Conservation (phyloP, 2,113 vertebrate species). For the Varanus salvator region DNA sequence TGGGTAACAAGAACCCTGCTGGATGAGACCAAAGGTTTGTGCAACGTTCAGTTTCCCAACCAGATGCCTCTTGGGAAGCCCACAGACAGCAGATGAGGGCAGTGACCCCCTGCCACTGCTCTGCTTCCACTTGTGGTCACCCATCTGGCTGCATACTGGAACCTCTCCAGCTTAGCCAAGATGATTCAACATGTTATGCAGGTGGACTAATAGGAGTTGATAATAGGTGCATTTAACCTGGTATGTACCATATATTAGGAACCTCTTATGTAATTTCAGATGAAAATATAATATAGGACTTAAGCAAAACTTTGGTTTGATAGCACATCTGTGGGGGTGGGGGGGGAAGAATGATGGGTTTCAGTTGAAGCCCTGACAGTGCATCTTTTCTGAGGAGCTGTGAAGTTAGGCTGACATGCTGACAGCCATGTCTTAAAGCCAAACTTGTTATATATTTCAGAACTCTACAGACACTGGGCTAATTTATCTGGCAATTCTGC, state of each 20-base stretch:
- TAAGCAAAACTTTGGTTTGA: background rate
- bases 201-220: too few relatives aligned
- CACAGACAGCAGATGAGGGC: background rate
- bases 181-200: too few relatives aligned
- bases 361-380: background rate
- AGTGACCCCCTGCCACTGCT: too few relatives aligned
- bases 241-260: background rate
- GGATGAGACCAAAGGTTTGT: background rate
- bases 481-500: background rate
- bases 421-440: too few relatives aligned
- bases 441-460: too few relatives aligned
- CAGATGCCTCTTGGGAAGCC: too few relatives aligned
- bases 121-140: too few relatives aligned
- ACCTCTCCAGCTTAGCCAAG: too few relatives aligned
- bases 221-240: background rate
- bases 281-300: background rate
- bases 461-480: background rate
- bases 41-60: background rate
- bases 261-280: background rate
- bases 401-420: background rate
- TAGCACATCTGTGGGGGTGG: background rate
- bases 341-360: background rate
- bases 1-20: too few relatives aligned
- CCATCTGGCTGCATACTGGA: too few relatives aligned
- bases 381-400: background rate